phyloP scores from a whole-genome alignment of 2,797 vertebrate genomes.

The Characodon lateralis region DNA sequence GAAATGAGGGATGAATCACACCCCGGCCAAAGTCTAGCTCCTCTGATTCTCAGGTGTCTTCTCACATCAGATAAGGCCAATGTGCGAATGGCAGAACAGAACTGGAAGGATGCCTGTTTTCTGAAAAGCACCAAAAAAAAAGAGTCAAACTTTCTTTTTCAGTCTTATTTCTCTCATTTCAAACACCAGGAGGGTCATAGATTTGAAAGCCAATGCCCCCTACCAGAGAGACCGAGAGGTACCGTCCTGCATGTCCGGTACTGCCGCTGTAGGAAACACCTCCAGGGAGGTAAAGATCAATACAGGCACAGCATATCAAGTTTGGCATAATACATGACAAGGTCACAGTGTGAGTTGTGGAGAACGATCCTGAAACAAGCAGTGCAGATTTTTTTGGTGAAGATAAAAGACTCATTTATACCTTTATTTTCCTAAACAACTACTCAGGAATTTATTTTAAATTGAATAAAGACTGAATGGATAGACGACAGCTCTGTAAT shows the following conservation, averaged over 20 bases:
- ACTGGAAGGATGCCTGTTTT: slow-evolving; percentile 35
- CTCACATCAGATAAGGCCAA: slow-evolving; percentile 64
- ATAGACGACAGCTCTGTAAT: no score
- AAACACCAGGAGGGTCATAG: slow-evolving; percentile 30
- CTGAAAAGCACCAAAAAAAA: slow-evolving; percentile 6
- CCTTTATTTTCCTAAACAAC: no score
- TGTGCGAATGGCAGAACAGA: slow-evolving; percentile 45
- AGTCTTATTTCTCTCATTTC: slow-evolving; percentile 7
- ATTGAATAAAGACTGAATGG: background rate
- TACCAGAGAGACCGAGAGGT: background rate
- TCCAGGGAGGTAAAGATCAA: background rate
- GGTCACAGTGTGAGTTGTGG: background rate
- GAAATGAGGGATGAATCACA: slow-evolving; percentile 53
- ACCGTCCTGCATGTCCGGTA: background rate
- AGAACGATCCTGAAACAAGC: background rate
- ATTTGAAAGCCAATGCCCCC: slow-evolving; percentile 14
- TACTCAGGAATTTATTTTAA: background rate
- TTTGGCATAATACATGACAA: slow-evolving; percentile 13
- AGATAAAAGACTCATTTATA: background rate
- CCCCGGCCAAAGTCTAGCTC: slow-evolving; percentile 58
- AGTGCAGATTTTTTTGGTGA: background rate
- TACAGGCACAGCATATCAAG: background rate
- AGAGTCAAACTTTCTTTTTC: slow-evolving; percentile 28
- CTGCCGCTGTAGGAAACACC: background rate
- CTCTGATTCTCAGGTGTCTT: slow-evolving; percentile 62